Conservation (phyloP, 2,113 vertebrate species). For the Tychaedon coryphoeus region DNA sequence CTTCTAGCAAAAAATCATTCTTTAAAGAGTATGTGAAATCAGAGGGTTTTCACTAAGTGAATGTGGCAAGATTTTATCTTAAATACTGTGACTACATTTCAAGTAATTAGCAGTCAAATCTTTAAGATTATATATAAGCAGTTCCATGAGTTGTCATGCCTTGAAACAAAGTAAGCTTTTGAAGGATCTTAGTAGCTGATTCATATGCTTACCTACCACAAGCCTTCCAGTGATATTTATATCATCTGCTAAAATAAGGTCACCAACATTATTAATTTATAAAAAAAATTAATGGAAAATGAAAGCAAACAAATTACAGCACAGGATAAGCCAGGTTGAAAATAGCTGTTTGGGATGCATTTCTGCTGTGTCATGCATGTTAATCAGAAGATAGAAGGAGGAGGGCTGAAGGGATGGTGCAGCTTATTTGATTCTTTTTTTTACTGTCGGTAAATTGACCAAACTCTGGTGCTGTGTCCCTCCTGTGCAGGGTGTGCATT, state of each 20-base stretch:
- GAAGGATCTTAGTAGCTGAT: background rate
- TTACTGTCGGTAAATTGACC: background rate
- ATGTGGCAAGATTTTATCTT: background rate
- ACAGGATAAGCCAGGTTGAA: background rate
- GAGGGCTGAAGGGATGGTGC: background rate
- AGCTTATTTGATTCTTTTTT: background rate
- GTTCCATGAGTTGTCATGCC: background rate
- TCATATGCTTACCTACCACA: background rate
- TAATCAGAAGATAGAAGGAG: background rate
- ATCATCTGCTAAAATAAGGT: background rate
- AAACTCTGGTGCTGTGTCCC: background rate
- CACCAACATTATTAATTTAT: background rate
- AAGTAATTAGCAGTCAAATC: background rate
- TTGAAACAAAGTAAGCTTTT: slow-evolving; percentile 16
- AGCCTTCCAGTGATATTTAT: background rate
- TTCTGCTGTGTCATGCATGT: background rate
- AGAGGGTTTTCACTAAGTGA: background rate
- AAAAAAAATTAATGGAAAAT: background rate
- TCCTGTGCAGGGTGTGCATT: background rate
- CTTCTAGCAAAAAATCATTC: background rate
- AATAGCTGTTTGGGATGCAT: background rate
- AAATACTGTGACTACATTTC: background rate
- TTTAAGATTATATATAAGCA: background rate
- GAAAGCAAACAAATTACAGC: background rate
- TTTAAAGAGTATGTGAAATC: background rate